phyloP scores from a whole-genome alignment of 2,888 invertebrate genomes.

The Eilema caniola region DNA sequence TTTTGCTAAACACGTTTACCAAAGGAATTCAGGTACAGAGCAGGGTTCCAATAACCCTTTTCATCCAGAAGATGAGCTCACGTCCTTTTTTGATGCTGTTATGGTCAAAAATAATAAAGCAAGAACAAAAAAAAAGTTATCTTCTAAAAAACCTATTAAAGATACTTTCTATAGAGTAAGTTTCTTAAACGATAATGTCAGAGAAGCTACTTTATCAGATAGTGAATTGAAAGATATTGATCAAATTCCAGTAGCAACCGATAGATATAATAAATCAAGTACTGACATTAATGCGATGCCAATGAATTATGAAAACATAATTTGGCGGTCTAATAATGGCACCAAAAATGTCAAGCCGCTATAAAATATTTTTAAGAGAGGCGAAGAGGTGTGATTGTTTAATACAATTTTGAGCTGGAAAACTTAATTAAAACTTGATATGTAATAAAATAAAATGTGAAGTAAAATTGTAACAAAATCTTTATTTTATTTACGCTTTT shows the following conservation, averaged over 20 bases:
- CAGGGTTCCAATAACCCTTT: constrained; percentile 59
- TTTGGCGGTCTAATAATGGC: not conserved
- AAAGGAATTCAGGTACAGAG: constrained; percentile 26
- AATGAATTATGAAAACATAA: not conserved
- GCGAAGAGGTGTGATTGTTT: no score
- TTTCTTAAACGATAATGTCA: constrained; percentile 40
- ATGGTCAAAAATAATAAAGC: not conserved
- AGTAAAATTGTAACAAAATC: not conserved
- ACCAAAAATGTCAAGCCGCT: not conserved
- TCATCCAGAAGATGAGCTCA: constrained; percentile 65
- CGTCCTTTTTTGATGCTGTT: constrained; percentile 26
- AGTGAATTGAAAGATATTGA: constrained; percentile 19
- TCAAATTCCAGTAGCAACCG: not conserved
- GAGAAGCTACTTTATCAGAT: constrained; percentile 44
- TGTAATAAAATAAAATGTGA: not conserved
- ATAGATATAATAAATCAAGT: not conserved
- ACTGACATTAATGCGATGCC: not conserved
- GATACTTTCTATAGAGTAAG: constrained; percentile 47
- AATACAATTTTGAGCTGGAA: not conserved
- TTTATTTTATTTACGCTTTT: not conserved
- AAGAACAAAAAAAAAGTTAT: constrained; percentile 13
- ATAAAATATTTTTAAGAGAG: not conserved
- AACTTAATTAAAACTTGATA: no score
- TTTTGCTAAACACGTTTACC: constrained; percentile 41
- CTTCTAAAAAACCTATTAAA: not conserved